phyloP scores from a whole-genome alignment of 2,113 vertebrate species.

The Burhinus bistriatus region DNA sequence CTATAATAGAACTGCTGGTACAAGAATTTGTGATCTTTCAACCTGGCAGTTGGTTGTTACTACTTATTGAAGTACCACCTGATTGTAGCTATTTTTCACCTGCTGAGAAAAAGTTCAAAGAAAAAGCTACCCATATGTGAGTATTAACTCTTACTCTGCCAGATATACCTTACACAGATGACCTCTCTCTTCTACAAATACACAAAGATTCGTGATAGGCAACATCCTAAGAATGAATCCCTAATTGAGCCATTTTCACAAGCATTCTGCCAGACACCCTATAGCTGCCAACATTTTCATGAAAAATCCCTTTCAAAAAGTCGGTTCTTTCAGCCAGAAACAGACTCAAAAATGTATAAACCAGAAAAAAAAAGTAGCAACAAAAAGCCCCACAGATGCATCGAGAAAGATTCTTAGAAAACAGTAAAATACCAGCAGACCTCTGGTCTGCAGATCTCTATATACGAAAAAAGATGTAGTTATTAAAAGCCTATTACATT shows the following conservation, averaged over 20 bases:
- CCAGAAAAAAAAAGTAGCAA: neutral
- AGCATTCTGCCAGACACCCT: neutral
- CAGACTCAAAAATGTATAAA: neutral
- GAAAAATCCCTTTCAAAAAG: neutral
- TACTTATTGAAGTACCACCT: conserved; percentile 60
- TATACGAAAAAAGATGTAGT: neutral
- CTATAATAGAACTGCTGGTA: conserved; percentile 49
- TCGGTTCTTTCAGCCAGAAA: neutral
- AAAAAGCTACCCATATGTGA: neutral
- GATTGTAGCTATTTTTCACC: conserved; percentile 69
- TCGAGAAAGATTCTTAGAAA: neutral
- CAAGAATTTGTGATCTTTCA: conserved; percentile 67
- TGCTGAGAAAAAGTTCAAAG: conserved; percentile 56
- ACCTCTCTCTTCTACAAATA: neutral
- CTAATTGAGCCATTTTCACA: neutral
- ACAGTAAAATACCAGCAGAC: neutral
- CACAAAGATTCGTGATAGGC: neutral
- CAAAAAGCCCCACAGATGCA: neutral
- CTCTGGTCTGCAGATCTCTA: neutral
- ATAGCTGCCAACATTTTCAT: neutral
- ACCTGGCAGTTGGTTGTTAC: conserved; percentile 54
- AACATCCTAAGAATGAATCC: neutral
- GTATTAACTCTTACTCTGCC: conserved; percentile 49
- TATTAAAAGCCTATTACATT: neutral
- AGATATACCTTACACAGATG: neutral